phyloP scores from a whole-genome alignment of 2,113 vertebrate species.

The Apteryx owenii region DNA sequence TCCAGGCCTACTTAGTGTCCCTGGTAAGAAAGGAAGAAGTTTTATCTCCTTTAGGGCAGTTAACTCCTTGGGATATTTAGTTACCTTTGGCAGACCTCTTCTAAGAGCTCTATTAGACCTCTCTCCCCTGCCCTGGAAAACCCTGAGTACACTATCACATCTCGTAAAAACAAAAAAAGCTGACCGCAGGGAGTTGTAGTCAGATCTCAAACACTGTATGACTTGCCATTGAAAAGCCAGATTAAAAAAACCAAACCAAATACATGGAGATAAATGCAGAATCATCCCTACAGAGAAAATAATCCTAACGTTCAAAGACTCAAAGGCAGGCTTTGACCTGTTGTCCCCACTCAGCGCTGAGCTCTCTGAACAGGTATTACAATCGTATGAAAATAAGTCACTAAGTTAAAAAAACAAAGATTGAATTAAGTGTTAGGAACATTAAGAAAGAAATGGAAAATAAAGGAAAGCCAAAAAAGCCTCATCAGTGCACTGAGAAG shows the following conservation, averaged over 20 bases:
- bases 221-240: background rate
- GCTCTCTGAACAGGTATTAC: background rate
- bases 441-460: background rate
- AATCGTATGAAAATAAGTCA: background rate
- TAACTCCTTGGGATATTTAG: background rate
- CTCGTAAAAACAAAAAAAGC: background rate
- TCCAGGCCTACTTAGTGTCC: background rate
- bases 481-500: background rate
- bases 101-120: background rate
- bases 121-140: background rate
- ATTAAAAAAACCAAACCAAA: background rate
- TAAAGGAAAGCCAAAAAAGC: background rate
- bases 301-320: background rate
- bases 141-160: background rate
- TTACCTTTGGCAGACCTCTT: background rate
- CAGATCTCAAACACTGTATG: background rate
- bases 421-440: background rate
- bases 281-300: background rate
- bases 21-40: background rate
- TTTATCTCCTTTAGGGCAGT: background rate
- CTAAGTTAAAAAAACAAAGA: background rate
- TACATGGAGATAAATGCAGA: background rate
- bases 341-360: accelerated
- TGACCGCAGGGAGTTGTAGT: background rate
- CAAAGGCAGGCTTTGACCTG: background rate